Evolutionary conservation across 2,797 vertebrate species (phyloP).

Genomic region (Borostomias antarcticus): DNA sequence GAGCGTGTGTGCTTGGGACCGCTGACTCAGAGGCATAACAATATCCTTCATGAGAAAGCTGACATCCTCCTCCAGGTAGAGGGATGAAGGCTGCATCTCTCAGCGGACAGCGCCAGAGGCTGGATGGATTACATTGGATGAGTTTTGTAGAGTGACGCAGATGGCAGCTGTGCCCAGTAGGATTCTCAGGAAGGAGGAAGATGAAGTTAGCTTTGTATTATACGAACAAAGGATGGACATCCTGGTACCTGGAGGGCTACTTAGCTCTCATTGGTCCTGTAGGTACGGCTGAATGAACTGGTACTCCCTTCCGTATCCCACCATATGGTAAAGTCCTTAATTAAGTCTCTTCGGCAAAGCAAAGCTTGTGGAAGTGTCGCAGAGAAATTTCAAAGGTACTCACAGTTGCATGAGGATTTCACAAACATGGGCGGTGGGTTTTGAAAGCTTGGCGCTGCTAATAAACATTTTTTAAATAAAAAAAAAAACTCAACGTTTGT

Average conservation of each 20-base stretch:
- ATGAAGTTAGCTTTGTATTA: neutral
- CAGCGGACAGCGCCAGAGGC: neutral
- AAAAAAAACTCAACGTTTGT: too few relatives aligned
- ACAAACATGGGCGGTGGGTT: too few relatives aligned
- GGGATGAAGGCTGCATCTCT: constrained; percentile 13
- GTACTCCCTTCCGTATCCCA: too few relatives aligned
- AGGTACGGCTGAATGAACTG: too few relatives aligned
- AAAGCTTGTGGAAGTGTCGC: too few relatives aligned
- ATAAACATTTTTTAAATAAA: too few relatives aligned
- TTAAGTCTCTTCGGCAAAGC: too few relatives aligned
- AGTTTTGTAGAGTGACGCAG: constrained; percentile 13
- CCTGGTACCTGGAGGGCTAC: neutral
- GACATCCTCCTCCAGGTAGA: constrained; percentile 16
- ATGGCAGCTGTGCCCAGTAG: constrained; percentile 6
- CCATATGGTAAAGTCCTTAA: too few relatives aligned
- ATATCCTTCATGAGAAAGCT: constrained; percentile 22
- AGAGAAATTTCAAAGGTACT: too few relatives aligned
- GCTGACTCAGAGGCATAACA: constrained; percentile 9
- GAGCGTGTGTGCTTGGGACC: neutral
- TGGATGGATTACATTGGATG: neutral
- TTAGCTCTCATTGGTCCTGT: too few relatives aligned
- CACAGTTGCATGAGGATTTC: too few relatives aligned
- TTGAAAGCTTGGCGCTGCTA: too few relatives aligned
- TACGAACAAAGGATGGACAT: neutral
- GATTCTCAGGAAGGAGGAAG: neutral